phyloP scores from a whole-genome alignment of 2,888 invertebrate genomes.

The Rapana venosa region DNA sequence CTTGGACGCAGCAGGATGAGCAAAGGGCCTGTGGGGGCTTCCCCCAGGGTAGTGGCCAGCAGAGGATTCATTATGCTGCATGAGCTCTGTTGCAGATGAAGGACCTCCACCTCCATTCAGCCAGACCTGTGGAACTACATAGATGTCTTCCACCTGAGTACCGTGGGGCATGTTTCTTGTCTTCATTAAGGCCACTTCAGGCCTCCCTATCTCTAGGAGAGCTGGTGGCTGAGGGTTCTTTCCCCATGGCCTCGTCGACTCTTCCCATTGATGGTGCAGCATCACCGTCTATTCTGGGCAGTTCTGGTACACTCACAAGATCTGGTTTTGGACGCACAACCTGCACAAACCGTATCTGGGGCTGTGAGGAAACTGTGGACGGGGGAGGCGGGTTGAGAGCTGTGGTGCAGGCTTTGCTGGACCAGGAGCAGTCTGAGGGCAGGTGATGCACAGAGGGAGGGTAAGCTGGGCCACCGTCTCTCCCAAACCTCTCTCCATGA shows the following conservation, averaged over 20 bases:
- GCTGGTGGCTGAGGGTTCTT: background rate
- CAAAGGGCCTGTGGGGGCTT: background rate
- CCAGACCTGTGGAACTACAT: conserved; percentile 41
- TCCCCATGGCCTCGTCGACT: background rate
- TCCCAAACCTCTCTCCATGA: background rate
- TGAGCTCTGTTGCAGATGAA: background rate
- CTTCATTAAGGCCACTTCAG: conserved; percentile 41
- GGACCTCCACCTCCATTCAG: background rate
- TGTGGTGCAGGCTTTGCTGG: conserved; percentile 28
- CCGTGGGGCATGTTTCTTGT: conserved; percentile 40
- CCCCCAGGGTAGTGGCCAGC: background rate
- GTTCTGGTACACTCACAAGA: background rate
- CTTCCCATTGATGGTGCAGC: background rate
- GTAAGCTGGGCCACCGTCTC: background rate
- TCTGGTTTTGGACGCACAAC: conserved; percentile 32
- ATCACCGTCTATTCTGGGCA: background rate
- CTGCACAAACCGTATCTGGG: conserved; percentile 35
- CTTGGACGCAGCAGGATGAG: background rate
- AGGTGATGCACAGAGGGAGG: background rate
- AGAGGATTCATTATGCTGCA: background rate
- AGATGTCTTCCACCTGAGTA: conserved; percentile 40
- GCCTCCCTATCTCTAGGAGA: conserved; percentile 20
- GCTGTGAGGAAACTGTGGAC: background rate
- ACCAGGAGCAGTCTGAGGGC: conserved; percentile 17
- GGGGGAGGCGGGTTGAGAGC: background rate